Base-by-base conservation (phyloP, 2,797 vertebrate genomes). In the Neosilurus mollespiculum region DNA sequence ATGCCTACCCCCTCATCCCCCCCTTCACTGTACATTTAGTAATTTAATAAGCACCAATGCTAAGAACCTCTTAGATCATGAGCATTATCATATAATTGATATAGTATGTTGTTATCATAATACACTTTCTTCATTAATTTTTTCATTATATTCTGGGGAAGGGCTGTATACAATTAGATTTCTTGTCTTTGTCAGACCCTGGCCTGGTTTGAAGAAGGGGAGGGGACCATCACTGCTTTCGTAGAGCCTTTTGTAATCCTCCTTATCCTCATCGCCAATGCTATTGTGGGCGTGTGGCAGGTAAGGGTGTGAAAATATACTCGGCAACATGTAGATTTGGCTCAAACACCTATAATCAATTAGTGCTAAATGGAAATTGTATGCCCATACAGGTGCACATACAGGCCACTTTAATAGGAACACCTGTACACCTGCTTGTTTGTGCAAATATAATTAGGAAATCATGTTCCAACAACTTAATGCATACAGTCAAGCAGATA, bases 171-270 rank as follows among this genome's bases (percentile, higher is more conserved):
- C 62, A 12, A 79, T 34, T 56, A 15, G 59, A 22, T 62, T 73
- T 16, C 80, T 16, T 83, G 75, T 87, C 30, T 87, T 16, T 78
- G 3, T 83, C 49, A 95, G 95, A 92, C 93, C 8, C 88, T 95
- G 89, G 95, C 95, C 30, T 95, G 95, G 95, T 95, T 95, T 61
- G 95, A 95, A 88, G 95, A 95, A 87, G 95, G 94, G 0, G 93
- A 94, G 78, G 94, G 94, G 30, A 95, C 95, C 22, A 93, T 95
- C 86, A 95, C 95, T 80, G 95, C 95, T 53, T 95, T 95, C 67
- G 95, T 95, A 22, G 95, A 95, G 84, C 95, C 95, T 77, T 95
- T 95, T 24, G 95, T 95, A 87, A 95, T 95, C 79, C 94, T 95
- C 73, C 94, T 95, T 66, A 95, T 95, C 89, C 94, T 95, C 84